A percentile compares a stretch with the other conserved stretches of the same genome.
Conservation (phyloP, 2,888 invertebrate species). For the Atherix ibis region DNA sequence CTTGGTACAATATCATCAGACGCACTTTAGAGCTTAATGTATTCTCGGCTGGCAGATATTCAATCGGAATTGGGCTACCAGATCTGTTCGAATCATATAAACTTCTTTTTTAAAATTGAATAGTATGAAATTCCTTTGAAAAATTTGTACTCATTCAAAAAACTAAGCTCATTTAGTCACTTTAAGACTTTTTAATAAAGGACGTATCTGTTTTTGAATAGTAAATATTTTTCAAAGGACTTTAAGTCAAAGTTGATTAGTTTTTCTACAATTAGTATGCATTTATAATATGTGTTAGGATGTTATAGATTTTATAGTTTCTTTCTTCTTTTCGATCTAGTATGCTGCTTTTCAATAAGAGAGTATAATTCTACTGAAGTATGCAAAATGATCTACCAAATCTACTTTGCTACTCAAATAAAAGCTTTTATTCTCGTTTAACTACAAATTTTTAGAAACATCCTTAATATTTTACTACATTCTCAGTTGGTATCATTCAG, state of each 20-base stretch:
- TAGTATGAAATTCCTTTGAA: slow-evolving; percentile 7
- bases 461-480: too few species aligned
- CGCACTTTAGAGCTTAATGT: slow-evolving; percentile 78
- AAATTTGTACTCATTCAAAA: slow-evolving; percentile 6
- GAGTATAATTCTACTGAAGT: too few species aligned
- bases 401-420: too few species aligned
- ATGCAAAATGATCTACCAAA: too few species aligned
- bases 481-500: too few species aligned
- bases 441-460: too few species aligned
- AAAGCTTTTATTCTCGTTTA: too few species aligned
- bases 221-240: slow-evolving; percentile 8
- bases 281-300: slow-evolving; percentile 3
- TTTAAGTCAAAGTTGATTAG: slow-evolving; percentile 6
- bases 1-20: slow-evolving; percentile 70
- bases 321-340: too few species aligned
- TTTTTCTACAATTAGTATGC: slow-evolving; percentile 8
- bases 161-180: neutral
- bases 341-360: too few species aligned
- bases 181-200: slow-evolving; percentile 2
- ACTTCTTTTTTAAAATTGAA: slow-evolving; percentile 24
- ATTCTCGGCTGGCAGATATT: slow-evolving; percentile 82
- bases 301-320: slow-evolving; percentile 4
- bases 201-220: too few species aligned
- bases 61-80: slow-evolving; percentile 83
- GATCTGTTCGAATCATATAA: slow-evolving; percentile 48